Evolutionary conservation across 2,888 invertebrate genomes (phyloP).

Genomic region (Rhingia rostrata): DNA sequence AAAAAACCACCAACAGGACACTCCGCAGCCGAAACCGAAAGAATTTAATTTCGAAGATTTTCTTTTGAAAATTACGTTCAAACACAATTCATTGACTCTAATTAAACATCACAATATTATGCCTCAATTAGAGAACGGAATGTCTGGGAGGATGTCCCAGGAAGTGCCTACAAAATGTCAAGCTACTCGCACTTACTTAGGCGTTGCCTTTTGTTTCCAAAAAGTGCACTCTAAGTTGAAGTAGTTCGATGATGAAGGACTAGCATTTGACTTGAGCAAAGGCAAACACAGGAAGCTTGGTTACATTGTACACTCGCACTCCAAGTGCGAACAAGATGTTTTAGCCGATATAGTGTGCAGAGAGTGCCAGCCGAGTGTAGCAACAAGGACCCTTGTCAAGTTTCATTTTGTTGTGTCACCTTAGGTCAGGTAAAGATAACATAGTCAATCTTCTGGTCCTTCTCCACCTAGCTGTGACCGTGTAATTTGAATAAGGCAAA

Average conservation of each 20-base stretch:
- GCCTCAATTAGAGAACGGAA: constrained; percentile 24
- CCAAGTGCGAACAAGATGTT: constrained; percentile 69
- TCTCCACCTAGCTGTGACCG: constrained; percentile 25
- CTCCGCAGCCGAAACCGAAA: constrained; percentile 31
- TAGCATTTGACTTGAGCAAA: constrained; percentile 59
- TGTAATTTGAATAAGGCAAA: constrained; percentile 61
- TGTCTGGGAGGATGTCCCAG: constrained; percentile 9
- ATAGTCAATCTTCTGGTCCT: constrained; percentile 58
- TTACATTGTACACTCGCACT: constrained; percentile 55
- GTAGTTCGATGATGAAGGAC: constrained; percentile 67
- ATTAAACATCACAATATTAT: constrained; percentile 70
- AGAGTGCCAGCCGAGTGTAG: constrained; percentile 13
- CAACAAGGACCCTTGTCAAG: constrained; percentile 70
- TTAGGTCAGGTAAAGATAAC: constrained; percentile 72
- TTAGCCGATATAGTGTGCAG: constrained; percentile 45
- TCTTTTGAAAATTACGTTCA: constrained; percentile 60
- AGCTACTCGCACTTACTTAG: constrained; percentile 27
- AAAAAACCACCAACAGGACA: constrained; percentile 55
- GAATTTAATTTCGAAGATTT: constrained; percentile 68
- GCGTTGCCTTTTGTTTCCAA: constrained; percentile 49
- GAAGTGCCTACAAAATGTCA: constrained; percentile 35
- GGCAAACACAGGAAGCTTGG: constrained; percentile 62
- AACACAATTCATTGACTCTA: constrained; percentile 63
- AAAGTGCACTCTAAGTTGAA: constrained; percentile 71
- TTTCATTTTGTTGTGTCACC: constrained; percentile 73